Base-by-base conservation (phyloP, 2,113 vertebrate genomes). In the Rhabdornis inornatus region DNA sequence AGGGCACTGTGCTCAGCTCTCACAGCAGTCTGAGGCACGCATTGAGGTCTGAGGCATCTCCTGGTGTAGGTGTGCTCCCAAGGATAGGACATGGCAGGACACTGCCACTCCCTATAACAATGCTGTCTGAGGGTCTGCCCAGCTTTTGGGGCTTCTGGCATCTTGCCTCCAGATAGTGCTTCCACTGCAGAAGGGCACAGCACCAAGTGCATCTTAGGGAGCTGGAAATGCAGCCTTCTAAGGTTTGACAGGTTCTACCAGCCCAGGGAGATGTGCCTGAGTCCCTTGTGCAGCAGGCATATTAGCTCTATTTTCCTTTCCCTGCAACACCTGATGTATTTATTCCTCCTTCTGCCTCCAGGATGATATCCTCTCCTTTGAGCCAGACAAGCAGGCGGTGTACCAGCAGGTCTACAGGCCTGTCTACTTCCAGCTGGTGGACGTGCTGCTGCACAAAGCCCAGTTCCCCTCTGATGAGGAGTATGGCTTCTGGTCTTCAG, bases 321-420 rank as follows among this genome's bases (percentile, higher is more conserved):
- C 15, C n/a, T 74, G 39, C 57, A 63, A 63, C 6, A 44, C 39
- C 71, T 95, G 44, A 89, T 23, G 15, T 76, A 16, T 85, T 75
- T 92, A 28, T 83, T 87, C 19, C 30, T 87, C 28, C 33, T 94
- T 52, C 45, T 86, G 33, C 87, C 35, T 20, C 83, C 96, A 99
- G 99, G 99, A 99, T 50, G 99, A 99, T 94, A 99, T 99, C 96
- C 99, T 99, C 95, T 99, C 99, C 15, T 99, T 99, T 10, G 99
- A 99, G 97, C 97, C 99, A 0, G 99, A 99, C 92, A 99, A 99
- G 96, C 99, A 99, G 97, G 98, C 98, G 0, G 98, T 99, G 66
- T 99, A 99, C 95, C 99, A 99, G 97, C 99, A 99, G 95, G 98
- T 99, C 37, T 99, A 99, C 97, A 98, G 99, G 84, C 99, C 99